Base-by-base conservation (phyloP, 92 coral and sea anemone genomes). In the Epizoanthus rinbou region DNA sequence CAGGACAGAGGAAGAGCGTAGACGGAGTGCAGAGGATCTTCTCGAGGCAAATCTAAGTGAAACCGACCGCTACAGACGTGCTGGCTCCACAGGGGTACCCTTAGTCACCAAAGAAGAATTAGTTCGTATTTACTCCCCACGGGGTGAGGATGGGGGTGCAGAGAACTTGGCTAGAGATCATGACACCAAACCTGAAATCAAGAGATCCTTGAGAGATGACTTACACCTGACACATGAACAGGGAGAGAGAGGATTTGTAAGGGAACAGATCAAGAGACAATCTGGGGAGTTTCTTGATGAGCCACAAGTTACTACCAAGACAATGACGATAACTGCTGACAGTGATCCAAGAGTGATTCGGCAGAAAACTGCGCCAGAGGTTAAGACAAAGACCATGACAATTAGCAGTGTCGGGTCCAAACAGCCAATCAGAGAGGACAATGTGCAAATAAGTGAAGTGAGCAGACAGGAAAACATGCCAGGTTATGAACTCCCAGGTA, bases 241-340 rank as follows among this genome's bases (percentile, higher is more conserved):
- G 43, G 98, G 98, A 31, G 97, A 97, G 80, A 88, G 93, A 18
- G 99, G 98, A 31, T 93, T 94, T 73, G 98, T 92, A 33, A 73
- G 84, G 47, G 93, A 90, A 86, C 91, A 86, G 86, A 90, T 90
- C 58, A 85, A 85, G 53, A 79, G 92, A 58, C 87, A 94, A 41
- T 89, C 98, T 8, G 81, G 84, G 25, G 91, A 91, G 35, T 82
- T 93, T 9, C 91, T 89, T 4, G 84, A 59, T 23, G 91, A 85
- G 5, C 89, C 88, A 1, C 95, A 86, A 66, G 84, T 95, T 86
- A 89, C 84, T 64, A 93, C 96, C 39, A 87, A 82, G 72, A 90
- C 87, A 69, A 91, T 93, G 85, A 87, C 88, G 39, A 94, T 88
- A 80, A 87, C 90, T 35, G 89, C 89, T 57, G 93, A 87, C 58